Evolutionary conservation across 2,113 vertebrate genomes (phyloP), one percentile per base, ranked within the genome.

Genomic region (Xiphias gladius): DNA sequence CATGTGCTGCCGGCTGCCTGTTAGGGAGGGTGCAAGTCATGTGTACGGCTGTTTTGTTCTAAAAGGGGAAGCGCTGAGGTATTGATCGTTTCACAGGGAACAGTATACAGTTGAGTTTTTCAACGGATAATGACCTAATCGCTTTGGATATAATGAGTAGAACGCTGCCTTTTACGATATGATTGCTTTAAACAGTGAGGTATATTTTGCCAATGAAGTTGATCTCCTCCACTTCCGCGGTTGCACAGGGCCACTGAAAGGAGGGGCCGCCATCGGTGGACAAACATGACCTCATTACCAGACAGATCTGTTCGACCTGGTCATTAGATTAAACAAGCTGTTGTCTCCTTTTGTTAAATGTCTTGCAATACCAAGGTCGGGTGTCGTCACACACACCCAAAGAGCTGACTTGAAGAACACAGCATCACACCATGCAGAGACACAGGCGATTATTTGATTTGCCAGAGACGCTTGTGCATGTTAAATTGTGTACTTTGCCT

Each of bases 311-410:
- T 79, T 77, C 37, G 32, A n/a, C 73, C 35, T 73, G 67, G 59
- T 83, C 81, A 69, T 89, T 89, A 65, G 69, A 84, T 85, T 86
- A 86, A 91, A 84, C 89, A 89, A 88, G 82, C 88, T 82, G 79
- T 89, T 78, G 77, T 78, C 78, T 80, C 68, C 65, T 82, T 91
- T 79, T 79, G 71, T 87, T 70, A 84, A 88, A 58, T 73, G 73
- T 76, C 74, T 81, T 24, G 54, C 77, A 73, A 41, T n/a, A 76
- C 76, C 71, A 70, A 88, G 83, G 84, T 68, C 76, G 3, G 63
- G 54, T 80, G 76, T 82, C 46, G 17, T 69, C 58, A 71, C 50
- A 14, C 14, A 50, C 57, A 19, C n/a, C 70, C 66, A 26, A 16
- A n/a, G 7, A 76, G 76, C 64, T 65, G 70, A 78, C 73, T 71